Evolutionary conservation across 2,113 vertebrate genomes (phyloP), one percentile per base, ranked within the genome.

Genomic region (Caracal caracal): DNA sequence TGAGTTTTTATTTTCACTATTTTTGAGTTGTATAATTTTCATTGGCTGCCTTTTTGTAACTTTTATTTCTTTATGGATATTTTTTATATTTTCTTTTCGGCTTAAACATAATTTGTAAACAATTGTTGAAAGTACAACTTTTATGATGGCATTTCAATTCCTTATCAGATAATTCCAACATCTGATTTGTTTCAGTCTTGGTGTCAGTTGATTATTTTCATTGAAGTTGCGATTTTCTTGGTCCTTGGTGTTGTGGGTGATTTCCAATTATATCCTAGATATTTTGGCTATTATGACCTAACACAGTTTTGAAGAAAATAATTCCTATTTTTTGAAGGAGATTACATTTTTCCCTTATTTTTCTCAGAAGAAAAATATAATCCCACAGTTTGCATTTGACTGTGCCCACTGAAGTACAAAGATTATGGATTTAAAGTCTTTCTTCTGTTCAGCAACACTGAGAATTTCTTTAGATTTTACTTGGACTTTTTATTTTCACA

Each of bases 401-500:
- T 89, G 43, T 88, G 40, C 0, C 8, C 49, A 66, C 1, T n/a
- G 16, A 37, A 20, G 10, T 43, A 43, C 10, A 84, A 33, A 40
- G 49, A 47, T 9, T 71, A 35, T 19, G 16, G 16, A 35, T 37
- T 16, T 83, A 70, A 49, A 6, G 30, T 51, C 10, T 2, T 1
- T 24, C 6, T 51, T 83, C 40, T 3, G 4, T 56, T 92, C 1
- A 89, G 59, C 22, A 85, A 89, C n/a, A 85, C 33, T 68, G 40
- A 76, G 30, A 49, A 76, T 63, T 66, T 93, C 33, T 94, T 51
- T 53, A 76, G 12, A 47, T 68, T 88, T 35, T 61, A 73, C n/a
- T 95, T 85, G 35, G 94, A 88, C 79, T 71, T 24, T 79, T 70
- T 88, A 33, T 84, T 92, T 56, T 56, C n/a, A 51, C 26, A 91